phyloP scores from a whole-genome alignment of 2,888 invertebrate species.

The Agonum fuliginosum region DNA sequence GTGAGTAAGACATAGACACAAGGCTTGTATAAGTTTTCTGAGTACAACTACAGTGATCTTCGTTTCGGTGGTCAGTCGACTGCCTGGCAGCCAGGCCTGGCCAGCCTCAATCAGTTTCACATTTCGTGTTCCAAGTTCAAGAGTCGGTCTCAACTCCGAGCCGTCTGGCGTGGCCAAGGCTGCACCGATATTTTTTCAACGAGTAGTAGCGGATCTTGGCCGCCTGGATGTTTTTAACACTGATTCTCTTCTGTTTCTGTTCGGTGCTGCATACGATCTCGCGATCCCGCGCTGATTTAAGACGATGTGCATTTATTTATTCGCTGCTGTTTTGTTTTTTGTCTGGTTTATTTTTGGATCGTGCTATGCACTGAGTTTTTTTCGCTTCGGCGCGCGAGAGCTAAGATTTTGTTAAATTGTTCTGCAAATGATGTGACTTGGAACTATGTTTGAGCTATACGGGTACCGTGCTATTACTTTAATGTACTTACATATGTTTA shows the following conservation, averaged over 20 bases:
- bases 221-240: constrained; percentile 49
- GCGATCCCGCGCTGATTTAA: constrained; percentile 14
- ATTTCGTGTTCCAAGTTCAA: too few relatives aligned
- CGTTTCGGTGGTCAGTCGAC: too few relatives aligned
- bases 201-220: constrained; percentile 25
- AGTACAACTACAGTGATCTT: too few relatives aligned
- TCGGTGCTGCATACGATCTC: neutral
- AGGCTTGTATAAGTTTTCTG: too few relatives aligned
- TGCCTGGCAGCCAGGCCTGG: too few relatives aligned
- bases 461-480: constrained; percentile 9
- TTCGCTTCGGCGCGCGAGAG: constrained; percentile 1
- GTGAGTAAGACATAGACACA: too few relatives aligned
- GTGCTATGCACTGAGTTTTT: constrained; percentile 22
- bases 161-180: neutral
- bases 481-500: constrained; percentile 16
- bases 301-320: constrained; percentile 44
- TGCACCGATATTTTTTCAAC: constrained; percentile 46
- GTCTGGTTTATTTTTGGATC: constrained; percentile 44
- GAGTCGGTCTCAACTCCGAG: too few relatives aligned
- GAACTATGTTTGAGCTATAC: neutral
- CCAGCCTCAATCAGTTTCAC: too few relatives aligned
- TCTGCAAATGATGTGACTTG: neutral
- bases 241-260: constrained; percentile 37
- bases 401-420: constrained; percentile 2
- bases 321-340: constrained; percentile 39